Evolutionary conservation across 92 coral and sea anemone species (phyloP).

Genomic region (Zoanthus sansibaricus): DNA sequence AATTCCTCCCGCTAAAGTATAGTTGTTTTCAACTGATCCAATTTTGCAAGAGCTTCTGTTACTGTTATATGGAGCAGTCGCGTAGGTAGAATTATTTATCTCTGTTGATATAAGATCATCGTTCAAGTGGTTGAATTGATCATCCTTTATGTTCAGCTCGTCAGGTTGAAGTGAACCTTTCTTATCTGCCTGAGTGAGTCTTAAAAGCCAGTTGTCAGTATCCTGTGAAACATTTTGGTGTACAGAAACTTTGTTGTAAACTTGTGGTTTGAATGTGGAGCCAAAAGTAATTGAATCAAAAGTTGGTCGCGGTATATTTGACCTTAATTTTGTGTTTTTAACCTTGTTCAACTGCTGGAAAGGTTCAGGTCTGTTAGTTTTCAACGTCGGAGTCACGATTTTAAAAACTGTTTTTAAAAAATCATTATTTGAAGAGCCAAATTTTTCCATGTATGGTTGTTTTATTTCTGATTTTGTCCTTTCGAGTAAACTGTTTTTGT

Average conservation of each 20-base stretch:
- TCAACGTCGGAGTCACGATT: slow-evolving; percentile 30
- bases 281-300: background rate
- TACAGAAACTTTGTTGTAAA: background rate
- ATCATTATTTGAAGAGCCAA: background rate
- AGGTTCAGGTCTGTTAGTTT: background rate
- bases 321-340: background rate
- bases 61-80: background rate
- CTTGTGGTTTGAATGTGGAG: background rate
- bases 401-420: slow-evolving; percentile 23
- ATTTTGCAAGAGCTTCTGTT: slow-evolving; percentile 53
- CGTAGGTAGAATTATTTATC: background rate
- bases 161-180: background rate
- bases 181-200: background rate
- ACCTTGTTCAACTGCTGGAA: background rate
- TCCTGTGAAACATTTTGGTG: background rate
- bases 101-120: background rate
- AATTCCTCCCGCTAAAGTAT: slow-evolving; percentile 85
- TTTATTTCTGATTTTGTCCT: background rate
- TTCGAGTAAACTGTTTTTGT: background rate
- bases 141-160: background rate
- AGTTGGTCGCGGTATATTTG: slow-evolving; percentile 11
- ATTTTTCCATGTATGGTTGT: background rate
- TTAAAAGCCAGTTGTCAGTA: background rate
- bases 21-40: slow-evolving; percentile 75
- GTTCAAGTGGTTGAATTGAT: background rate